Evolutionary conservation across 2,888 invertebrate genomes (phyloP), one percentile per base, ranked within the genome.

Genomic region (Cryptocheilus praepositus): DNA sequence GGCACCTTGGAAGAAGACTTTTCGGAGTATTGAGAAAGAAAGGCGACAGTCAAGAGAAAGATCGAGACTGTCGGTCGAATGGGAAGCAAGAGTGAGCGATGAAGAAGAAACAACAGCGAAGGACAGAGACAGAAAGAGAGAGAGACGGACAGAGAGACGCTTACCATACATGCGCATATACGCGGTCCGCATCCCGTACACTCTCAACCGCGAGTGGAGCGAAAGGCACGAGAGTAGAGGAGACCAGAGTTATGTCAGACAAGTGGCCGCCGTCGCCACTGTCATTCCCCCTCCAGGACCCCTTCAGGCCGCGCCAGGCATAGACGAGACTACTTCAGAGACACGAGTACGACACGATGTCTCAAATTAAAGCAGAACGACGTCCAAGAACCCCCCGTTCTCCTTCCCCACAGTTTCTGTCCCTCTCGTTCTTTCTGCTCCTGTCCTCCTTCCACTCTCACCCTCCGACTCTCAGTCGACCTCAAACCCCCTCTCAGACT

Each of bases 281-380:
- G 62, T 55, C 61, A 49, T 25, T 16, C 57, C 49, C 19, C 58
- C 15, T 46, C 54, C 21, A 36, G 8, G 11, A 36, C 36, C 70
- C 63, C 70, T 71, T 68, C 71, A 67, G 59, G 60, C n/a, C 64
- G 54, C 56, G 25, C 36, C 60, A 53, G 49, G 61, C 63, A 66
- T 61, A 64, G 74, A 74, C 71, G 67, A 75, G 78, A 79, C 77
- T 74, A 66, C 81, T 81, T 71, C 71, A 76, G 73, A 71, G 73
- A 74, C 67, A 73, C 73, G 65, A 76, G 76, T 76, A 76, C 71
- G 64, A 80, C 81, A 78, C 77, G 73, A 79, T 80, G 80, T 80
- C 79, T 74, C 81, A 81, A 84, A 83, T 85, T 85, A 82, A 84
- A 83, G 82, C 70, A 71, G 76, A 84, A 81, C 82, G 70, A 74